phyloP scores from a whole-genome alignment of 2,113 vertebrate species.

The Rutilus rutilus region DNA sequence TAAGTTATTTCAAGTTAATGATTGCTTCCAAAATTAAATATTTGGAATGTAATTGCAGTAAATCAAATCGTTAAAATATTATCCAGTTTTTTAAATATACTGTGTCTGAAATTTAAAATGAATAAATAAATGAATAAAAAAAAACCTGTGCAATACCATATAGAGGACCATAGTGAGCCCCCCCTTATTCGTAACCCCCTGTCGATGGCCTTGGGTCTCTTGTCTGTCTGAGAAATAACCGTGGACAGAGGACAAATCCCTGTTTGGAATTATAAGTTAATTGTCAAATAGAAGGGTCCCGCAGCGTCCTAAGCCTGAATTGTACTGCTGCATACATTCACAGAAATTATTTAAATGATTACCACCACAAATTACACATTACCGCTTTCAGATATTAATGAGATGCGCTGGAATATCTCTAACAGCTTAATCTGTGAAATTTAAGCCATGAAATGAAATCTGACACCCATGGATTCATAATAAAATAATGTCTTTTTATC shows the following conservation, averaged over 20 bases:
- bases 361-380: slow-evolving; percentile 74
- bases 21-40: not conserved
- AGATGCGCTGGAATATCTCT: slow-evolving; percentile 73
- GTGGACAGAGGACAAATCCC: slow-evolving; percentile 34
- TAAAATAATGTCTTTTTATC: slow-evolving; percentile 79
- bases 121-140: no score
- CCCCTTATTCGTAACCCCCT: not conserved
- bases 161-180: no score
- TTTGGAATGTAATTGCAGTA: not conserved
- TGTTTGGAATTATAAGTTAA: slow-evolving; percentile 43
- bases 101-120: not conserved
- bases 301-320: slow-evolving; percentile 67
- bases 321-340: slow-evolving; percentile 72
- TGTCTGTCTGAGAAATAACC: slow-evolving; percentile 31
- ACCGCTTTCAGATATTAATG: slow-evolving; percentile 78
- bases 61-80: not conserved
- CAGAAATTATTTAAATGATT: slow-evolving; percentile 57
- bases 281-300: slow-evolving; percentile 25
- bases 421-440: slow-evolving; percentile 74
- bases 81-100: not conserved
- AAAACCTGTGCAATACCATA: no score
- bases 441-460: slow-evolving; percentile 80
- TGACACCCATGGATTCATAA: slow-evolving; percentile 76
- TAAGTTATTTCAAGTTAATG: not conserved
- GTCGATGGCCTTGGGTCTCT: not conserved